Evolutionary conservation across 2,888 invertebrate genomes (phyloP), one percentile per base, ranked within the genome.

Genomic region (Cephus spinipes): DNA sequence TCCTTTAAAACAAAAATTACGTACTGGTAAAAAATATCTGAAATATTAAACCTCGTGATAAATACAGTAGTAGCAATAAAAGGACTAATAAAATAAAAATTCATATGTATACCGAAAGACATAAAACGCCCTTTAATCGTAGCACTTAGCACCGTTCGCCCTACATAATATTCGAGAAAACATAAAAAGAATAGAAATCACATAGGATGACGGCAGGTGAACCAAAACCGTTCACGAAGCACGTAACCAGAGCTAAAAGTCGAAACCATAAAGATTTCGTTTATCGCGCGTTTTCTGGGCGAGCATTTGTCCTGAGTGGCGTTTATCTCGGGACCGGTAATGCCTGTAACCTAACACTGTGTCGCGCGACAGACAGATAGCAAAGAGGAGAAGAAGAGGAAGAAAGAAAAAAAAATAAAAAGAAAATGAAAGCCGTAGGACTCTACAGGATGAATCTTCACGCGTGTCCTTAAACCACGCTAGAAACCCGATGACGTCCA

Each of bases 291-390:
- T 84, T 85, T 86, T 81, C 83, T 85, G 85, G 82, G 81, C 84
- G 83, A 87, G 87, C 88, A 89, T 88, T 87, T 84, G 88, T 88
- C 82, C 83, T 85, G 85, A 88, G 88, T 88, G 85, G 85, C 84
- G 86, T 87, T 88, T 86, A 88, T 88, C 87, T 88, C 84, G 80
- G 75, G 81, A 80, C 80, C 81, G 85, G 88, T 87, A 89, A 89
- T 88, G 88, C 85, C 85, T 86, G 89, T 89, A 89, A 89, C 88
- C 87, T 84, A 86, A 89, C 88, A 87, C 89, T 87, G 87, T 82
- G 81, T 85, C 82, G 83, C 78, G 81, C 82, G 84, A 83, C 83
- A 84, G 85, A 85, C 85, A 85, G 87, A 88, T 88, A 88, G 84
- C 84, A 76, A 75, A 77, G 78, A 80, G 80, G 69, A 78, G 75